Evolutionary conservation across 2,113 vertebrate genomes (phyloP), one percentile per base, ranked within the genome.

Genomic region (Lophotis ruficrista): DNA sequence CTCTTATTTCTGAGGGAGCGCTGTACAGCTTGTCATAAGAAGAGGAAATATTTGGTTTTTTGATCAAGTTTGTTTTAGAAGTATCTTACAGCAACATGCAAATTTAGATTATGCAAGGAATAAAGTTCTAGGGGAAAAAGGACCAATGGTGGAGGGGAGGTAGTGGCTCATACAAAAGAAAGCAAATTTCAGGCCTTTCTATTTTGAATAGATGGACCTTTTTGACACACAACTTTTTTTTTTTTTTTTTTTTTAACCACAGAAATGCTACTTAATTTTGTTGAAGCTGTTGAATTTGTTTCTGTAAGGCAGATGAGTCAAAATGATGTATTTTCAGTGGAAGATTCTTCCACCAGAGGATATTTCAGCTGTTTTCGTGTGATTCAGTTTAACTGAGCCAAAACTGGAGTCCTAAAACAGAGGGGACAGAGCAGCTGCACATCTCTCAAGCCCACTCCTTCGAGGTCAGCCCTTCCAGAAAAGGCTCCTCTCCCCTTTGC

Each of bases 351-450:
- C 2, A 9, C 30, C 13, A 58, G 25, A 61, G 12, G 78, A 37
- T 43, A 50, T 62, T 89, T 73, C 54, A 80, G 7, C 68, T 72
- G 18, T n/a, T 94, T 83, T 60, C 2, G 1, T 19, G 25, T 62
- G 64, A 71, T n/a, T 86, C 11, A 6, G 8, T 70, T 73, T 27
- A 83, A 28, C 41, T 31, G 20, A 72, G 73, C 15, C 15, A 61
- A 79, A 89, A n/a, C 7, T 5, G 12, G 19, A 2, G 35, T 9
- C 25, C 76, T 79, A 57, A 62, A 80, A 23, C 17, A 69, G 51
- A 57, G 19, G 37, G 16, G 14, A 60, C 0, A 1, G 27, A 8
- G 35, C 20, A 66, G 41, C 30, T 7, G 1, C 48, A 33, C 5
- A 0, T 47, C 12, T 83, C 38, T 81, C 38, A 47, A 76, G 37